Evolutionary conservation across 2,888 invertebrate species (phyloP).

Genomic region (Drosophila picticornis): DNA sequence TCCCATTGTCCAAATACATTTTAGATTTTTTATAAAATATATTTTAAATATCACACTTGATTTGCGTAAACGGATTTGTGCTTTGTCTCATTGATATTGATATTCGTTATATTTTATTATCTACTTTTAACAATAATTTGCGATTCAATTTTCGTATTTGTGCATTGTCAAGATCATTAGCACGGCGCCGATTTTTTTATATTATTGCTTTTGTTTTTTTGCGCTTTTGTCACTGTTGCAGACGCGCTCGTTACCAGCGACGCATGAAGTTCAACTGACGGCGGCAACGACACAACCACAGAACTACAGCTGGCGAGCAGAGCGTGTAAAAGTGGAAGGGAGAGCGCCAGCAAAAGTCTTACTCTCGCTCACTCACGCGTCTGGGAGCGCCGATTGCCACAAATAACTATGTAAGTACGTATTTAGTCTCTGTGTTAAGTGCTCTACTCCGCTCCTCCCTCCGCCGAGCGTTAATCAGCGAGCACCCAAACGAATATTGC

Average conservation of each 20-base stretch:
- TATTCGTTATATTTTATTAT: constrained; percentile 3
- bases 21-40: background rate
- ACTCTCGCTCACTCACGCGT: constrained; percentile 5
- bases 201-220: background rate
- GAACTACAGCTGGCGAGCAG: constrained; percentile 17
- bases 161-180: constrained; percentile 41
- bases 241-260: constrained; percentile 57
- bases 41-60: background rate
- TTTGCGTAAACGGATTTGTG: background rate
- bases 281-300: constrained; percentile 26
- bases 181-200: constrained; percentile 9
- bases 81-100: background rate
- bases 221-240: constrained; percentile 32
- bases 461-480: constrained; percentile 23
- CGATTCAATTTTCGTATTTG: constrained; percentile 21
- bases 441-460: background rate
- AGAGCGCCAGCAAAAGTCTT: constrained; percentile 13
- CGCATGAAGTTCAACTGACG: constrained; percentile 72
- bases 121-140: background rate
- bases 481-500: constrained; percentile 14
- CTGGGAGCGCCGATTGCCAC: constrained; percentile 24
- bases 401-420: constrained; percentile 14
- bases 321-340: constrained; percentile 25
- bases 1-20: constrained; percentile 11
- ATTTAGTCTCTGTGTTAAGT: constrained; percentile 6